These are phyloP conservation scores for Galago senegalensis DNA, from an alignment of 2,797 vertebrate genomes.

Conservation along the genomic window DNA sequence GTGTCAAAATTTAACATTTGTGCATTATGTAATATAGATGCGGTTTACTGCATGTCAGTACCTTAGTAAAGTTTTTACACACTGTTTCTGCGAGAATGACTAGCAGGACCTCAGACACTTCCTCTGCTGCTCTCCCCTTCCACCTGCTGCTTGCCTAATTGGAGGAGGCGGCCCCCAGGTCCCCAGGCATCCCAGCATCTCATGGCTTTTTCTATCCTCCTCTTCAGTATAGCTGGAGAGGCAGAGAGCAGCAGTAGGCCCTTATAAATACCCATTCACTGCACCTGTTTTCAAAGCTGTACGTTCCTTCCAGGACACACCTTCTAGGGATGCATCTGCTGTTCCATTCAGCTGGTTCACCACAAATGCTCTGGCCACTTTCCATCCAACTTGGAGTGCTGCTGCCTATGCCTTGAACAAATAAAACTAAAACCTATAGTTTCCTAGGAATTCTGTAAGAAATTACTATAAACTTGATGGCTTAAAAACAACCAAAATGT, in stretches of 20 bases:
- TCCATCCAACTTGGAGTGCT: not conserved
- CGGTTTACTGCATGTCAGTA: not conserved
- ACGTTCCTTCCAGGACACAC: not conserved
- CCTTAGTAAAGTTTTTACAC: not conserved
- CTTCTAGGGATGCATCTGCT: not conserved
- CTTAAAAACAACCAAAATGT: conserved; percentile 44
- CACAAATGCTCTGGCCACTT: not conserved
- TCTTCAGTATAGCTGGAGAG: conserved; percentile 9
- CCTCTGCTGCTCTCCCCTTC: not conserved
- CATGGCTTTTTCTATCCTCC: not conserved
- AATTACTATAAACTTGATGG: not conserved
- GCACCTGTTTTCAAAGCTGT: not conserved
- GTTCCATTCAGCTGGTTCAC: not conserved
- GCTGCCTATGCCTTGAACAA: not conserved
- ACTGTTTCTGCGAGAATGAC: not conserved
- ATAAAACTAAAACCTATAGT: not conserved
- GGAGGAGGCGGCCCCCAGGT: not conserved
- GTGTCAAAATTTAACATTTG: not conserved
- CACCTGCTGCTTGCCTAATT: not conserved
- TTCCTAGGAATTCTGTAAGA: not conserved
- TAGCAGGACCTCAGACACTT: not conserved
- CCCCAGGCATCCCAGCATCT: not conserved
- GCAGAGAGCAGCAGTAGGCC: not conserved
- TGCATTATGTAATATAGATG: not conserved
- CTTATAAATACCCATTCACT: not conserved